Conservation (phyloP, 1,140 invertebrate species). For the Macrotrachela quadricornifera region DNA sequence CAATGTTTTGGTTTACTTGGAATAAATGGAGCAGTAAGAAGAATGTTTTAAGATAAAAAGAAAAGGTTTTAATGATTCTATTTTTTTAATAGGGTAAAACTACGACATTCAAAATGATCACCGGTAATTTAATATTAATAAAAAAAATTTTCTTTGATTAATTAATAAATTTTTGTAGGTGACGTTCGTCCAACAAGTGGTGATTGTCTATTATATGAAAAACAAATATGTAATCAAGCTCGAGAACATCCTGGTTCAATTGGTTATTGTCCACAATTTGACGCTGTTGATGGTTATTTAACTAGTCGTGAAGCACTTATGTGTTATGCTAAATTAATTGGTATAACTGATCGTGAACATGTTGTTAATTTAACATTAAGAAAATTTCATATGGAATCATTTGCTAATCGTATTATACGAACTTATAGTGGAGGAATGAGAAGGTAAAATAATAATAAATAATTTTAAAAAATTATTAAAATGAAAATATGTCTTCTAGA, state of each 20-base stretch:
- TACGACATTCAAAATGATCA: constrained; percentile 29
- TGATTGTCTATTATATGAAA: constrained; percentile 6
- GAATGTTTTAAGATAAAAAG: too few species aligned
- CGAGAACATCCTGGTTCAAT: constrained; percentile 11
- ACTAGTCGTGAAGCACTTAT: constrained; percentile 31
- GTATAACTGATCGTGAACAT: constrained; percentile 14
- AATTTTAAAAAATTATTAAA: too few species aligned
- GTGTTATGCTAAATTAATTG: constrained; percentile 21
- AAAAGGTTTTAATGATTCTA: too few species aligned
- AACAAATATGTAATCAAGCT: too few species aligned
- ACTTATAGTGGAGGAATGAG: constrained; percentile 31
- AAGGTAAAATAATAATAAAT: constrained; percentile 9
- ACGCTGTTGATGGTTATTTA: constrained; percentile 50
- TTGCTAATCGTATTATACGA: constrained; percentile 19
- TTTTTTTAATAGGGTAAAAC: constrained; percentile 20
- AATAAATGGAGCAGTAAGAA: constrained; percentile 29
- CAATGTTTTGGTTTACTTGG: constrained; percentile 28
- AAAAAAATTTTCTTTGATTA: background rate
- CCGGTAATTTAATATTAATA: constrained; percentile 41
- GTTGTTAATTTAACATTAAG: constrained; percentile 19
- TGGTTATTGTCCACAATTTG: constrained; percentile 59
- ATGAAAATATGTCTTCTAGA: too few species aligned
- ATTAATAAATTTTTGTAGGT: background rate
- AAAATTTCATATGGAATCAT: constrained; percentile 17
- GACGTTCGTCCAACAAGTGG: constrained; percentile 7